Evolutionary conservation across 2,797 vertebrate genomes (phyloP).

Genomic region (Microctenopoma lineatum): DNA sequence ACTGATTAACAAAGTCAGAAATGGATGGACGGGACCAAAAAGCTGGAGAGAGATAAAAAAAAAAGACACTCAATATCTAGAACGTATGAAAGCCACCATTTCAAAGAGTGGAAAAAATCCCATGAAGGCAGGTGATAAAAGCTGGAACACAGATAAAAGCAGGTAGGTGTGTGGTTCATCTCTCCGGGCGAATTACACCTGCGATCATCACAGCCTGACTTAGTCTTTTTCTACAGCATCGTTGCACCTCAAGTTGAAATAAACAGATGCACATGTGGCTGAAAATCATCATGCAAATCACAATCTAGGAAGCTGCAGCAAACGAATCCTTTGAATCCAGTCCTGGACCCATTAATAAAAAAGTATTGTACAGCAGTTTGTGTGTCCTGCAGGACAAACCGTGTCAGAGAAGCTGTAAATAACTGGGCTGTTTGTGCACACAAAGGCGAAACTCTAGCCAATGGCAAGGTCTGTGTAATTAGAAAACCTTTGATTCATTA

Average conservation of each 20-base stretch:
- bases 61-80: not conserved
- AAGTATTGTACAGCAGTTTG: constrained; percentile 45
- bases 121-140: constrained; percentile 41
- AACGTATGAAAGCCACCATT: constrained; percentile 31
- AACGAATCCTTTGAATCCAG: too few species aligned
- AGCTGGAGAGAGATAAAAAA: constrained; percentile 11
- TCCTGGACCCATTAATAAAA: constrained; percentile 50
- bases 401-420: constrained; percentile 24
- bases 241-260: not conserved
- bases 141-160: constrained; percentile 21
- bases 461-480: constrained; percentile 52
- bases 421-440: constrained; percentile 31
- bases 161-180: not conserved
- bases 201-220: constrained; percentile 6
- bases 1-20: constrained; percentile 2
- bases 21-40: constrained; percentile 11
- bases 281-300: not conserved
- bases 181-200: not conserved
- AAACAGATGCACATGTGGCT: not conserved
- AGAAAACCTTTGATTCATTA: constrained; percentile 46
- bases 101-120: constrained; percentile 33
- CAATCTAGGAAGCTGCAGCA: constrained; percentile 1
- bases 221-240: not conserved
- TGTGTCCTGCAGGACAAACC: constrained; percentile 31
- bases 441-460: constrained; percentile 49